These are phyloP conservation scores for Ellobium chinense DNA, from an alignment of 2,888 invertebrate species.

Conservation along the genomic window DNA sequence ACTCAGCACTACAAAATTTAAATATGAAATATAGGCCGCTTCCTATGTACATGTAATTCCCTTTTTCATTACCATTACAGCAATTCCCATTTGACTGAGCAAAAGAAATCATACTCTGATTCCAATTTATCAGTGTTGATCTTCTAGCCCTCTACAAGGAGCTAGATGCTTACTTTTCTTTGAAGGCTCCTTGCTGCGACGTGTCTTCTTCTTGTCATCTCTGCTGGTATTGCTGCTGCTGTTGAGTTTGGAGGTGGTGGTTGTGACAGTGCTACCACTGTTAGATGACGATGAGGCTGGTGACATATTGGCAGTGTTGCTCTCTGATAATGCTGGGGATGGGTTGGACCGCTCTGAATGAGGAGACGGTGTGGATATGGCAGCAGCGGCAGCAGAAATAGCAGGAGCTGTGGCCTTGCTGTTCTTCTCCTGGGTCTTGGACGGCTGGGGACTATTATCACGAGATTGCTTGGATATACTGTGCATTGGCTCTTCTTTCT, in stretches of 20 bases:
- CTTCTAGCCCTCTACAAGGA: too few relatives aligned
- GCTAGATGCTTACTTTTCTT: slow-evolving; percentile 29
- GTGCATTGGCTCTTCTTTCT: slow-evolving; percentile 20
- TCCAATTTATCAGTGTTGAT: too few relatives aligned
- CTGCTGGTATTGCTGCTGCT: slow-evolving; percentile 12
- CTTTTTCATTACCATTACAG: too few relatives aligned
- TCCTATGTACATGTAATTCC: too few relatives aligned
- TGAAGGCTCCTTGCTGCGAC: slow-evolving; percentile 51
- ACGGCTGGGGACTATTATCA: slow-evolving; percentile 36
- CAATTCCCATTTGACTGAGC: too few relatives aligned
- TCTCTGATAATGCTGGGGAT: slow-evolving; percentile 43
- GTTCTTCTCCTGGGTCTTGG: slow-evolving; percentile 42
- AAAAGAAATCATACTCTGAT: too few relatives aligned
- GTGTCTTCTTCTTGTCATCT: slow-evolving; percentile 53
- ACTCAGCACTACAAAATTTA: too few relatives aligned
- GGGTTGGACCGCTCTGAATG: slow-evolving; percentile 39
- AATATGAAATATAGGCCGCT: too few relatives aligned
- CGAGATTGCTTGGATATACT: slow-evolving; percentile 31
- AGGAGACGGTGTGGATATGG: slow-evolving; percentile 25
- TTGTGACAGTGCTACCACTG: slow-evolving; percentile 7
- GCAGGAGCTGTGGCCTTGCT: not conserved
- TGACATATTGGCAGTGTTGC: slow-evolving; percentile 27
- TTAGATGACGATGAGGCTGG: slow-evolving; percentile 34
- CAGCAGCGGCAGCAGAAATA: not conserved
- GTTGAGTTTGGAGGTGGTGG: not conserved